Percentiles rank a stretch among this genome's conserved stretches.
Evolutionary conservation across 2,888 invertebrate species (phyloP).

Genomic region (Nematopogon swammerdamellus): DNA sequence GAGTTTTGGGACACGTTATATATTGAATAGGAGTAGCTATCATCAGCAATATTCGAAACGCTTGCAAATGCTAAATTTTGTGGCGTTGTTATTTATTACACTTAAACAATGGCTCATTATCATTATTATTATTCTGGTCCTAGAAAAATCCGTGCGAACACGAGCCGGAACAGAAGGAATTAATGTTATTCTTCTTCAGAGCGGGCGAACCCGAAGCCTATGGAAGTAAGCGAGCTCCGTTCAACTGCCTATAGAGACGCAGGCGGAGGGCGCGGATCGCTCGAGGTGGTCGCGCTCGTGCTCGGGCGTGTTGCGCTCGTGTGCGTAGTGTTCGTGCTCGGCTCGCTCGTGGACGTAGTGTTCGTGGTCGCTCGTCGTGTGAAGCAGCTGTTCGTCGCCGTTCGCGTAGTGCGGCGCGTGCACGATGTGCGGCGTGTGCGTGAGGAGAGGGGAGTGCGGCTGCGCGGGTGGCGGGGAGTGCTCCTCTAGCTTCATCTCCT

Average conservation of each 20-base stretch:
- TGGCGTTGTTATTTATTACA: no score
- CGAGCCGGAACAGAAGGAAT: no score
- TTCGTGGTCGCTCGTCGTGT: constrained; percentile 20
- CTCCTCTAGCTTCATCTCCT: constrained; percentile 36
- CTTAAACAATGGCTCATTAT: no score
- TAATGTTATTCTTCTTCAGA: no score
- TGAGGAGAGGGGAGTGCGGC: constrained; percentile 14
- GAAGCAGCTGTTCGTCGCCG: constrained; percentile 15
- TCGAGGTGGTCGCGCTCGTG: constrained; percentile 29
- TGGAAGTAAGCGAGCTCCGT: constrained; percentile 16
- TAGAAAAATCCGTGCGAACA: no score
- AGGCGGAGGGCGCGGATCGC: constrained; percentile 48
- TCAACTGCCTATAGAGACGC: constrained; percentile 51
- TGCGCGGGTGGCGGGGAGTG: constrained; percentile 21
- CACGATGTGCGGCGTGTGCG: constrained; percentile 19
- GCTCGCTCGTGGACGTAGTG: constrained; percentile 10
- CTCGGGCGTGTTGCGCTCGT: constrained; percentile 15
- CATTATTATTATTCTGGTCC: no score
- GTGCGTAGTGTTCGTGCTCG: constrained; percentile 9
- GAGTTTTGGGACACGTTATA: no score
- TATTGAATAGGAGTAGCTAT: no score
- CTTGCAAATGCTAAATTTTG: no score
- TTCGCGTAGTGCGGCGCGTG: constrained; percentile 11
- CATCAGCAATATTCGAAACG: no score
- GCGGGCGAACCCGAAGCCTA: no score